phyloP scores from a whole-genome alignment of 2,888 invertebrate genomes.

The Spodoptera littoralis region DNA sequence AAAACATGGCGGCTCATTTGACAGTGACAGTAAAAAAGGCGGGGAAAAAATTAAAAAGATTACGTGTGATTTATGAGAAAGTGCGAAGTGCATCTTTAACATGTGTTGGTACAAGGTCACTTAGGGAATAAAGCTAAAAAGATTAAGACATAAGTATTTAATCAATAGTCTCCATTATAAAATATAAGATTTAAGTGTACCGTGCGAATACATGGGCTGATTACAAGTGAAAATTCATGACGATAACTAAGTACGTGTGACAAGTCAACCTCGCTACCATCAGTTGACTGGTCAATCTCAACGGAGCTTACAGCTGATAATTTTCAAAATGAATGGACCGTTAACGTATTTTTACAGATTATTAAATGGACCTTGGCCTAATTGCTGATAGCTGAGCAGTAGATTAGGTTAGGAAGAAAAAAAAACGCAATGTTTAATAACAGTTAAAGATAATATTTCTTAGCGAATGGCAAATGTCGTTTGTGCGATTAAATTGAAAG shows the following conservation, averaged over 20 bases:
- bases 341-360: conserved; percentile 23
- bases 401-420: conserved; percentile 31
- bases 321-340: conserved; percentile 26
- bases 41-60: conserved; percentile 46
- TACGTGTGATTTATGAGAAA: conserved; percentile 50
- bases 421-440: conserved; percentile 6
- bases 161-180: no score
- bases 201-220: no score
- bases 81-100: conserved; percentile 16
- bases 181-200: no score
- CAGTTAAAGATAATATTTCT: background rate
- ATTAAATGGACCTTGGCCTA: conserved; percentile 31
- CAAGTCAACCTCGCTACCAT: no score
- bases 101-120: conserved; percentile 6
- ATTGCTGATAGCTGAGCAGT: conserved; percentile 16
- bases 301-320: conserved; percentile 12
- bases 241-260: no score
- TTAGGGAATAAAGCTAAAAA: conserved; percentile 8
- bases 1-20: conserved; percentile 55
- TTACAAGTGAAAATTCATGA: no score
- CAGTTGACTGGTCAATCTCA: no score
- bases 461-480: no score
- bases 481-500: no score
- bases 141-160: background rate
- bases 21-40: conserved; percentile 55